Base-by-base conservation (phyloP, 1,140 invertebrate genomes). In the Cherax quadricarinatus region DNA sequence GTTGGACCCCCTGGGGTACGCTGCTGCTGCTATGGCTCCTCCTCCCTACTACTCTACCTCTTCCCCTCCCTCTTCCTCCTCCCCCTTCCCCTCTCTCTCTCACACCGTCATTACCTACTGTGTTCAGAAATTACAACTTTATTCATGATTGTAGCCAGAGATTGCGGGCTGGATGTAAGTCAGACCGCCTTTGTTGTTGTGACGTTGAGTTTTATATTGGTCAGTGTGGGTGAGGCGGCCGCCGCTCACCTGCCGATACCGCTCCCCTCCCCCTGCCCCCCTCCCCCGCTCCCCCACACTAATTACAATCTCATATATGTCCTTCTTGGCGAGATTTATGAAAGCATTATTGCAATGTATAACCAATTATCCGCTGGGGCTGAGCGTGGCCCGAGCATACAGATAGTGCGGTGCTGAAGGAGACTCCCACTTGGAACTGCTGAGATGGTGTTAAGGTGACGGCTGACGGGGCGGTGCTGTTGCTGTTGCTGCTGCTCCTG, bases 271-370 rank as follows among this genome's bases (percentile, higher is more conserved):
- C 85, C 30, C 30, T 41, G 30, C 0, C 30, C 30, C 30, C 30
- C 30, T 41, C 0, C 30, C 30, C 30, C 2, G 30, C 70, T 21
- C 70, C 12, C 21, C 66, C 85, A 66, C 7, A 86, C 85, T 86
- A 86, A 86, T 86, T 86, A 86, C 70, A 75, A 73, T 86, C 85
- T 86, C 85, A 49, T 86, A 70, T 86, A 86, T 86, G 85, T 86
- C 85, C 49, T 78, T 86, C 85, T 48, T 51, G 66, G 85, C 24
- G 85, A 51, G 85, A 86, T 86, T 86, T 86, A 86, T 75, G 85
- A 51, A 75, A 75, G 75, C 85, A 75, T 86, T 86, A 86, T 51
- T 70, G 84, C 84, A 86, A 86, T 86, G 75, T 86, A 86, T 86
- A 86, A 86, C 85, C 85, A 86, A 86, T 86, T 86, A 86, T 86